A percentile compares a stretch with the other conserved stretches of the same genome.
Conservation (phyloP, 1,140 invertebrate species). For the Pseudobourletiella spinata region DNA sequence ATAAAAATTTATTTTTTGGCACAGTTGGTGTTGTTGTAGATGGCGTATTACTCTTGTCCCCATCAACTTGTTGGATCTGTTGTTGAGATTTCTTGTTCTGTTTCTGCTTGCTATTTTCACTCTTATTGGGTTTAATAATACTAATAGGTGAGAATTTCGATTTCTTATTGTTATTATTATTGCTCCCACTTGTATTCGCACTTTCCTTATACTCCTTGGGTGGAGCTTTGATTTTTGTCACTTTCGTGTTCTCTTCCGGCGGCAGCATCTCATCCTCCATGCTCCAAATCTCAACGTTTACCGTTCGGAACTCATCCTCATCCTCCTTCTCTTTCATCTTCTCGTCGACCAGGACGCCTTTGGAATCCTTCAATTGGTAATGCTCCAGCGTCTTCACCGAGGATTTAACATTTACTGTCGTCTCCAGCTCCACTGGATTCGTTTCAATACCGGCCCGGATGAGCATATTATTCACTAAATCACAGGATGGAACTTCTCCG, state of each 20-base stretch:
- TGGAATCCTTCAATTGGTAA: slow-evolving; percentile 54
- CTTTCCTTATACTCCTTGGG: neutral
- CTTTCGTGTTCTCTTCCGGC: neutral
- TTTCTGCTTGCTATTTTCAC: neutral
- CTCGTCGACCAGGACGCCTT: slow-evolving; percentile 60
- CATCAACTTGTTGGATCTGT: neutral
- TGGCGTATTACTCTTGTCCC: neutral
- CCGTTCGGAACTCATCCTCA: slow-evolving; percentile 24
- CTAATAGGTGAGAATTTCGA: slow-evolving; percentile 2
- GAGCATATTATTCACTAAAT: slow-evolving; percentile 61
- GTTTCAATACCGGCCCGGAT: slow-evolving; percentile 51
- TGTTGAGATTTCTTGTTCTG: neutral
- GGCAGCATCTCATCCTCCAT: slow-evolving; percentile 8
- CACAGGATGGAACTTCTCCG: slow-evolving; percentile 55
- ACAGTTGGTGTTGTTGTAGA: neutral
- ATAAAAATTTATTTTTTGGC: slow-evolving; percentile 7
- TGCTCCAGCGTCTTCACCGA: slow-evolving; percentile 64
- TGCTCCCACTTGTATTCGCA: neutral
- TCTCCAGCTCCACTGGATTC: slow-evolving; percentile 61
- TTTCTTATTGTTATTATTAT: neutral
- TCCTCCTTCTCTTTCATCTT: slow-evolving; percentile 32
- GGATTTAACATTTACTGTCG: slow-evolving; percentile 61
- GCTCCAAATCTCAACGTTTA: slow-evolving; percentile 27
- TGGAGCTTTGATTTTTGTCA: neutral
- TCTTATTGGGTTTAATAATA: neutral